Evolutionary conservation across 2,797 vertebrate species (phyloP), one percentile per base, ranked within the genome.

Genomic region (Coracias cyanogaster): DNA sequence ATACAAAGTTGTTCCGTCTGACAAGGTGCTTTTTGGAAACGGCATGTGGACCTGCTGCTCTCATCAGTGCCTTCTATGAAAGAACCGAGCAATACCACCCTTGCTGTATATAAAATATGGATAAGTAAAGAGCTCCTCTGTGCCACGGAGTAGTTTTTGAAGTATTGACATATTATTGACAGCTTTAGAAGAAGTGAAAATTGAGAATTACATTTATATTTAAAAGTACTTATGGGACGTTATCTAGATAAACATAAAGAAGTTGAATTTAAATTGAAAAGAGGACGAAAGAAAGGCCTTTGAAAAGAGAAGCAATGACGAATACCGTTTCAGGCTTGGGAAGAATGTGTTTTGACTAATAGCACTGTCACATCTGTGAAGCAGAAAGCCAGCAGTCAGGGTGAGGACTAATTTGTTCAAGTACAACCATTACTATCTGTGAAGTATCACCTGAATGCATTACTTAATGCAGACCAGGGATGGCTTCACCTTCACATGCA

Each of bases 141-240:
- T 91, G 52, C 46, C 21, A 28, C 5, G 3, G 45, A 77, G 51
- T 25, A 65, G 41, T 24, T 85, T 95, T 48, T 73, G n/a, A 89
- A 62, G 55, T 52, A 26, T 61, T 90, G 84, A 43, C 41, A 43
- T 43, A 43, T 43, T 79, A 79, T 7, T 51, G 51, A 37, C 51
- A 89, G 28, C 15, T 96, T 62, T 89, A 84, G 28, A 84, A 67
- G 33, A 79, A 64, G 33, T 83, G 51, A 94, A 94, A 85, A 69
- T 46, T 31, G 89, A 58, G 20, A 39, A 91, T 15, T 33, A 46
- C 24, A 10, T 74, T 82, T 87, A 65, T 65, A 73, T 66, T 54
- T 89, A 60, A 52, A 87, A 90, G 73, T 74, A 76, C 37, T 86
- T 83, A 52, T 2, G 6, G 35, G 31, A 31, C 2, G 4, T 66